phyloP scores from a whole-genome alignment of 2,888 invertebrate species.

The Quadroppia sp. region DNA sequence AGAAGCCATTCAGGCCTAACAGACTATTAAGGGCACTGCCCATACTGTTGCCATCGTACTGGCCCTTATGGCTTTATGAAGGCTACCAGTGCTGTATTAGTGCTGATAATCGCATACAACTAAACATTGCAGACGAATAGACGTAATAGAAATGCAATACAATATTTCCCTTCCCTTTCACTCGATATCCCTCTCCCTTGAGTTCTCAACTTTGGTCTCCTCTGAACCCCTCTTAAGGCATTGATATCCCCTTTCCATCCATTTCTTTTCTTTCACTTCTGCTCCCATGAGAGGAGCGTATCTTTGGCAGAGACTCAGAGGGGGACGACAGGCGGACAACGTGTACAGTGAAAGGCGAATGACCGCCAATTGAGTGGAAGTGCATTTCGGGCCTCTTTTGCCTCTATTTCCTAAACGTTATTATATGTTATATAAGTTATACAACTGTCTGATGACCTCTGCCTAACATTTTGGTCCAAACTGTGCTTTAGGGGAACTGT shows the following conservation, averaged over 20 bases:
- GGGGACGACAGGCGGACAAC: conserved; percentile 38
- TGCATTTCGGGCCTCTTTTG: conserved; percentile 37
- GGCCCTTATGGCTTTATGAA: neutral
- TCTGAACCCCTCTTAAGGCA: conserved; percentile 27
- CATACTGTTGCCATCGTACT: neutral
- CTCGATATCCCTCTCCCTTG: conserved; percentile 17
- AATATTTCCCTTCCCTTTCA: conserved; percentile 31
- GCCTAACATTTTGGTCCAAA: conserved; percentile 36
- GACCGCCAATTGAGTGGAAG: conserved; percentile 21
- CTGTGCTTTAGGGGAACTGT: conserved; percentile 12
- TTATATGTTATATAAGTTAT: conserved; percentile 15
- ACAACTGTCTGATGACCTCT: conserved; percentile 33
- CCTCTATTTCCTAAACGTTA: conserved; percentile 15
- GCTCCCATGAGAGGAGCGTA: conserved; percentile 30
- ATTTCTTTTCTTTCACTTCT: conserved; percentile 31
- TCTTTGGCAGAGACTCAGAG: conserved; percentile 19
- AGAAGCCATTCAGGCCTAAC: conserved; percentile 1
- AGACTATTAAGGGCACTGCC: neutral
- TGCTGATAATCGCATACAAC: neutral
- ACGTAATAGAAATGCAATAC: conserved; percentile 31
- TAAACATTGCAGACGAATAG: conserved; percentile 15
- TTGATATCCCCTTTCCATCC: conserved; percentile 33
- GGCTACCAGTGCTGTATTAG: neutral
- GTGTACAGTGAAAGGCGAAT: conserved; percentile 23
- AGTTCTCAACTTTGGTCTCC: neutral